These are phyloP conservation scores for Craseonycteris thonglongyai DNA, from an alignment of 2,113 vertebrate species.

Conservation along the genomic window DNA sequence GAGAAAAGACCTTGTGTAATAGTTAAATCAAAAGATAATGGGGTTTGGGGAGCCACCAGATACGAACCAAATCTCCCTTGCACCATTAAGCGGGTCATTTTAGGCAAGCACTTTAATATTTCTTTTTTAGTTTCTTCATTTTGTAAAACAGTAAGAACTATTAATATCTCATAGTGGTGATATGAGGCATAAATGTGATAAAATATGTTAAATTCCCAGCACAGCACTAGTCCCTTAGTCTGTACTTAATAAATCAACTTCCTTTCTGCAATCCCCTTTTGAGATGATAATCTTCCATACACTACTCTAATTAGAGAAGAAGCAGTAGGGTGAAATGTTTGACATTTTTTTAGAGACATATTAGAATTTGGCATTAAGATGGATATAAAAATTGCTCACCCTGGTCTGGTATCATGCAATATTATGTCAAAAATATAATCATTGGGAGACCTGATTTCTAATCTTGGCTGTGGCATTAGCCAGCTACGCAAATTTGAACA, in stretches of 20 bases:
- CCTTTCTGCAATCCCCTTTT: not conserved
- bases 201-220: not conserved
- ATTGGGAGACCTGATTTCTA: not conserved
- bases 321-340: not conserved
- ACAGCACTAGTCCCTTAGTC: not conserved
- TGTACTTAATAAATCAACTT: not conserved
- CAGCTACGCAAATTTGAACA: not conserved
- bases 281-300: not conserved
- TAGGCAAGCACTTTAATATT: not conserved
- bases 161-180: not conserved
- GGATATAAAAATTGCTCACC: not conserved
- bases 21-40: not conserved
- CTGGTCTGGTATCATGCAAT: not conserved
- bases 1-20: not conserved
- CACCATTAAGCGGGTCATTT: not conserved
- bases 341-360: not conserved
- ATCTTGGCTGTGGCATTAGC: not conserved
- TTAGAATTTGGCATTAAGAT: not conserved
- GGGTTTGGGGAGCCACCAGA: not conserved
- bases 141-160: not conserved
- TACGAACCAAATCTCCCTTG: not conserved
- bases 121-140: not conserved
- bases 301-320: not conserved
- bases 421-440: not conserved
- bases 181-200: not conserved